Conservation (phyloP, 1,140 invertebrate genomes). For the Anoplophora glabripennis region DNA sequence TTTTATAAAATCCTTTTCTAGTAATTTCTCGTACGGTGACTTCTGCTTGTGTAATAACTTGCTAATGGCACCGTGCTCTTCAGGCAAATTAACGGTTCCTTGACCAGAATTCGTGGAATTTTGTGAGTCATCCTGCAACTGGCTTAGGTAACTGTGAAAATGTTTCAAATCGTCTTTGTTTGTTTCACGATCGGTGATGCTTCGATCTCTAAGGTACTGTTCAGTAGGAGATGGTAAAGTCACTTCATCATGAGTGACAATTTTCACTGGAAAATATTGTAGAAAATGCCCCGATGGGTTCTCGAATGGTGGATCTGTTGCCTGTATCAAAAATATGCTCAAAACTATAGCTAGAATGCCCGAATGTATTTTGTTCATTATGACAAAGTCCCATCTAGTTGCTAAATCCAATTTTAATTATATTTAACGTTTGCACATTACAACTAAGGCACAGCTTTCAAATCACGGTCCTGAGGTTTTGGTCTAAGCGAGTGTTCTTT, state of each 20-base stretch:
- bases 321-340: slow-evolving; percentile 47
- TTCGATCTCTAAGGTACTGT: too few species aligned
- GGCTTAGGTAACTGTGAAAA: slow-evolving; percentile 14
- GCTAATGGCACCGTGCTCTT: slow-evolving; percentile 27
- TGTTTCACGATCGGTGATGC: neutral
- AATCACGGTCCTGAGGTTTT: too few species aligned
- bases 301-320: slow-evolving; percentile 44
- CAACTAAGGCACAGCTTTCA: too few species aligned
- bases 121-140: slow-evolving; percentile 14
- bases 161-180: slow-evolving; percentile 1
- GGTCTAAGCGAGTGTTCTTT: too few species aligned
- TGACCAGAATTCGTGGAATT: neutral
- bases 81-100: slow-evolving; percentile 11
- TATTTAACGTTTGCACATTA: too few species aligned
- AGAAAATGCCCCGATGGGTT: slow-evolving; percentile 29
- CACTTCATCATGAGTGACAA: neutral
- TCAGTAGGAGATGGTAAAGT: too few species aligned
- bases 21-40: slow-evolving; percentile 37
- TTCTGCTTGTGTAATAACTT: slow-evolving; percentile 37
- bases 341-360: slow-evolving; percentile 44
- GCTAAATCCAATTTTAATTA: too few species aligned
- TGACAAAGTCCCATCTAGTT: slow-evolving; percentile 20
- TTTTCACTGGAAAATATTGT: slow-evolving; percentile 19
- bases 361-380: slow-evolving; percentile 48
- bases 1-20: slow-evolving; percentile 44